phyloP scores from a whole-genome alignment of 2,888 invertebrate genomes.

The Holacanthella duospinosa region DNA sequence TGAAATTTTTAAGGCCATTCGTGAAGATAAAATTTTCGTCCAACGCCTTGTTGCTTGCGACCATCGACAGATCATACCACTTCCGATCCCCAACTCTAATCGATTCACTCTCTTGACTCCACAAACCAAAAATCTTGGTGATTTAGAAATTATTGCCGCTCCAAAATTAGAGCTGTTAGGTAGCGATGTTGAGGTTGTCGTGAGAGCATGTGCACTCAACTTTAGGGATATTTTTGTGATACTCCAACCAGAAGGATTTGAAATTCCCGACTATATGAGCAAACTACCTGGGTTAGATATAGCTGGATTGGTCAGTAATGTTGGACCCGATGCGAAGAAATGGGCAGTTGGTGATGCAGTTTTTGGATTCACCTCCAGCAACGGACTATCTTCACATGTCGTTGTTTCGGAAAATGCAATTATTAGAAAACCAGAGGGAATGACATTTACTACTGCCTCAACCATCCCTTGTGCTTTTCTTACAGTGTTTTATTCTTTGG shows the following conservation, averaged over 20 bases:
- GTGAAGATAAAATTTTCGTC: not conserved
- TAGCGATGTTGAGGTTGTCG: not conserved
- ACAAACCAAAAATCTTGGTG: not conserved
- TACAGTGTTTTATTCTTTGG: constrained; percentile 14
- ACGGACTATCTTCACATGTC: constrained; percentile 12
- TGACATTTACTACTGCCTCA: constrained; percentile 16
- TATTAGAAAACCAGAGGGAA: constrained; percentile 1
- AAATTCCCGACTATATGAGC: not conserved
- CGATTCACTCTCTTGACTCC: not conserved
- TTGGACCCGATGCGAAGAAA: not conserved
- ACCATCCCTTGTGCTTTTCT: constrained; percentile 15
- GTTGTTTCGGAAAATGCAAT: constrained; percentile 4
- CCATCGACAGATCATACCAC: not conserved
- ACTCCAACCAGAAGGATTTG: constrained; percentile 6
- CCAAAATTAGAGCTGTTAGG: not conserved
- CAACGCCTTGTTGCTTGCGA: not conserved
- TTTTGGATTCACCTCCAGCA: constrained; percentile 9
- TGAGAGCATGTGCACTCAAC: not conserved
- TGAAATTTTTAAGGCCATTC: not conserved
- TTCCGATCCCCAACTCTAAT: not conserved
- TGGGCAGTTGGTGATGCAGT: constrained; percentile 13
- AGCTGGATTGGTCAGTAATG: constrained; percentile 8
- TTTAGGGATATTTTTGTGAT: constrained; percentile 5
- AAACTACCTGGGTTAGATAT: constrained; percentile 15
- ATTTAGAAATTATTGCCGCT: not conserved